A percentile compares a stretch with the other conserved stretches of the same genome.
These are phyloP conservation scores for Trachelus stipa DNA, from an alignment of 2,888 invertebrate species.

Conservation along the genomic window DNA sequence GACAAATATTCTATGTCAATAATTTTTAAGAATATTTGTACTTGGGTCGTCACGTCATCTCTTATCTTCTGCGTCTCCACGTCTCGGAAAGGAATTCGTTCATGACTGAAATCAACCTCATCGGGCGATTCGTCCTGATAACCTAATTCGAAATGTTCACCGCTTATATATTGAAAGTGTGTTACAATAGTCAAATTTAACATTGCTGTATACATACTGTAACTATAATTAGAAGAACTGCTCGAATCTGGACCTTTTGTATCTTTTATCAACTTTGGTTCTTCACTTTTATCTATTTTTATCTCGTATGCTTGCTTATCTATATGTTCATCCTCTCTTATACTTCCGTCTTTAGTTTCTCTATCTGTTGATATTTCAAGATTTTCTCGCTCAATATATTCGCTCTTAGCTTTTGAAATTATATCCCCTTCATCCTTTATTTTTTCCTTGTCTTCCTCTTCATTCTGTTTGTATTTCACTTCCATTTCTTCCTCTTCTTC, in stretches of 20 bases:
- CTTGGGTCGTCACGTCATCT: constrained; percentile 61
- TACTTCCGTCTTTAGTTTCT: constrained; percentile 10
- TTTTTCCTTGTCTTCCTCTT: constrained; percentile 10
- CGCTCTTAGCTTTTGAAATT: not conserved
- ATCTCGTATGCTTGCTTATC: constrained; percentile 21
- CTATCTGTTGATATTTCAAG: not conserved
- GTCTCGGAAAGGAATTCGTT: constrained; percentile 45
- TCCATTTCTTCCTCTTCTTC: constrained; percentile 14
- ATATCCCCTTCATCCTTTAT: not conserved
- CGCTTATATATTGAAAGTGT: constrained; percentile 1
- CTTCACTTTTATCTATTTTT: constrained; percentile 5
- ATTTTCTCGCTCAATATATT: not conserved
- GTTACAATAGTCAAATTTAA: constrained; percentile 1
- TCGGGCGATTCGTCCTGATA: constrained; percentile 53
- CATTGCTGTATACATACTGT: constrained; percentile 12
- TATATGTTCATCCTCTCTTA: constrained; percentile 10
- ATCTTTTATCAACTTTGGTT: not conserved
- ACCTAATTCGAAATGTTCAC: constrained; percentile 33
- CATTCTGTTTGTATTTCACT: not conserved
- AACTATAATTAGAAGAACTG: constrained; percentile 25
- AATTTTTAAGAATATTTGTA: constrained; percentile 23
- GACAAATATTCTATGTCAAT: not conserved
- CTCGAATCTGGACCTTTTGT: not conserved
- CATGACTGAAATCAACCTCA: constrained; percentile 25
- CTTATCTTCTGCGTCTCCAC: constrained; percentile 55